Evolutionary conservation across 2,113 vertebrate genomes (phyloP), one percentile per base, ranked within the genome.

Genomic region (pig (Sus scrofa)): DNA sequence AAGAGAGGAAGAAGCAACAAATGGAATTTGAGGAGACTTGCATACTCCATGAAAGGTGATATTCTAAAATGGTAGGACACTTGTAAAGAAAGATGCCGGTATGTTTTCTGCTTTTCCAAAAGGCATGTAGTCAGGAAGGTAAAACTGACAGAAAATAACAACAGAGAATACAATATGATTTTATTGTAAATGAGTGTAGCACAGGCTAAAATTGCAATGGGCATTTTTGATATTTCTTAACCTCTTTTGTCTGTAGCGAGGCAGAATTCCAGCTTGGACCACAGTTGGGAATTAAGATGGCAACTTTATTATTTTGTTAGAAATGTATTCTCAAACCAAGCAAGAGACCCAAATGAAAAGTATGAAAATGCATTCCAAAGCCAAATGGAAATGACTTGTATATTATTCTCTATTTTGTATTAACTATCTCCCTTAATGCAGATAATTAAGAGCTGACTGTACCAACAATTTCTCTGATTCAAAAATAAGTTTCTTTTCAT

Each of bases 291-390:
- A 95, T 95, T 89, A 86, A 70, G 37, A 68, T 50, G 73, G n/a
- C 39, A 87, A 79, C 65, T 94, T 94, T 44, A 82, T 77, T 92
- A 86, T 90, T 86, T 86, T 92, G 4, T 68, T 83, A 10, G 54
- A 97, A 95, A 96, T 92, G 34, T 73, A 84, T 30, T 87, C 39
- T 85, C 37, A 84, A 81, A 34, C 26, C 30, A 94, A 89, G 62
- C 15, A 71, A 63, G 27, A 92, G 37, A 74, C 16, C 16, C 30
- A 95, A 77, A 89, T 91, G 75, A 67, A 44, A 89, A 85, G 9
- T 78, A 58, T 96, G 37, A n/a, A 92, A 96, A 95, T 94, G 11
- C 50, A 83, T 97, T 94, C 54, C 30, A 77, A 78, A 96, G 74
- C 52, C 89, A 60, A 91, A 81, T 96, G 34, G 32, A 93, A 97